Percentiles rank a stretch among this genome's conserved stretches.
Conservation (phyloP, 2,113 vertebrate species). For the Ovis canadensis region DNA sequence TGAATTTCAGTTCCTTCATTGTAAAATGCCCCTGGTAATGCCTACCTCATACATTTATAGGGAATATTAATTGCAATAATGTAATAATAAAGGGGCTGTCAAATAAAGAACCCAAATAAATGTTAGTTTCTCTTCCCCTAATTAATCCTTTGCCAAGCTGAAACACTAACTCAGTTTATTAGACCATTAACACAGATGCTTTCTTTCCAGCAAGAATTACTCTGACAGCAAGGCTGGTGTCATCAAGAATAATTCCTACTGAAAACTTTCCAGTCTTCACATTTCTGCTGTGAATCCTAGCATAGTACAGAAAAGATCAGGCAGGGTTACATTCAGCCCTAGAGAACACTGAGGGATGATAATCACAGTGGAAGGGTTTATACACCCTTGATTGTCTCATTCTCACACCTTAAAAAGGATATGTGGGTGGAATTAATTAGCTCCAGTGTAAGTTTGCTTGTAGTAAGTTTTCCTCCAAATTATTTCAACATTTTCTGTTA, state of each 20-base stretch:
- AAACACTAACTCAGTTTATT: constrained; percentile 25
- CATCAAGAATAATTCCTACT: constrained; percentile 58
- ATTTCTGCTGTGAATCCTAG: constrained; percentile 16
- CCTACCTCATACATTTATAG: background rate
- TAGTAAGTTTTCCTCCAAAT: background rate
- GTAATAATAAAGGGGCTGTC: constrained; percentile 52
- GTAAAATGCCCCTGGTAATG: background rate
- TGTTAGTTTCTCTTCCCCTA: constrained; percentile 49
- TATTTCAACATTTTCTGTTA: constrained; percentile 27
- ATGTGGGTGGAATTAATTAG: constrained; percentile 17
- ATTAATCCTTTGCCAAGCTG: constrained; percentile 40
- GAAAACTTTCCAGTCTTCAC: constrained; percentile 42
- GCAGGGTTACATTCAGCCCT: constrained; percentile 24
- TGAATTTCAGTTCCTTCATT: background rate
- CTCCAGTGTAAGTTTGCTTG: background rate
- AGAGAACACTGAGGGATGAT: constrained; percentile 39
- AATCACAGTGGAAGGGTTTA: constrained; percentile 13
- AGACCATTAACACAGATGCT: constrained; percentile 47
- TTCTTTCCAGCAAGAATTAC: background rate
- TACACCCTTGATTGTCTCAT: constrained; percentile 6
- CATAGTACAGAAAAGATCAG: background rate
- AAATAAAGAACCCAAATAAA: constrained; percentile 50
- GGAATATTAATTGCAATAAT: background rate
- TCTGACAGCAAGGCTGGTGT: constrained; percentile 40
- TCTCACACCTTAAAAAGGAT: background rate